Evolutionary conservation across 2,113 vertebrate species (phyloP).

Genomic region (Apeltes quadracus): DNA sequence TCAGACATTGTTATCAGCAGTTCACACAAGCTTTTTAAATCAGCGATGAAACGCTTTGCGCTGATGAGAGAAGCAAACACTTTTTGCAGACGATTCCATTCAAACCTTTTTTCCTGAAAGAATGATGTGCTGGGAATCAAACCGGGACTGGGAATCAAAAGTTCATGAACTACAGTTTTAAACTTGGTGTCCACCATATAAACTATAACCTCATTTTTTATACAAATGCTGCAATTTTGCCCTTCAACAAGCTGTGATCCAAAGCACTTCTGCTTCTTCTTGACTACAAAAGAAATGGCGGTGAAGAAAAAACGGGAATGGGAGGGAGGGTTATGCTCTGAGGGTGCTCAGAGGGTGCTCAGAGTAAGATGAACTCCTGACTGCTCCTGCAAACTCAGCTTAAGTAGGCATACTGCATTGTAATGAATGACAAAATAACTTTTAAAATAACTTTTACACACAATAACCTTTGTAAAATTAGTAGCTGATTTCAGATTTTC

Average conservation of each 20-base stretch:
- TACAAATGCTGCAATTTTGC: background rate
- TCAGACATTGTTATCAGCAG: background rate
- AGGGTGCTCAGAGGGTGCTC: background rate
- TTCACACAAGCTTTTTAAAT: background rate
- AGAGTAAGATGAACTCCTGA: conserved; percentile 5
- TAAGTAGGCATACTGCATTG: background rate
- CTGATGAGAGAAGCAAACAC: background rate
- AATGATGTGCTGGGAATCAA: background rate
- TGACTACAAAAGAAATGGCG: background rate
- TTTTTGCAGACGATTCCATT: background rate
- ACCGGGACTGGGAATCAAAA: background rate
- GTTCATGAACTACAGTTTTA: background rate
- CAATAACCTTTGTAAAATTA: background rate
- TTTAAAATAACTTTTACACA: too few relatives aligned
- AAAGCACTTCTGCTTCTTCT: conserved; percentile 6
- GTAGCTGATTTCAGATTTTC: background rate
- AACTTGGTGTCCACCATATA: background rate
- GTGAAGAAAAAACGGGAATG: background rate
- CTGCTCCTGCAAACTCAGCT: background rate
- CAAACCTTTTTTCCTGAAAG: background rate
- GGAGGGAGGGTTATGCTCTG: background rate
- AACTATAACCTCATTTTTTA: background rate
- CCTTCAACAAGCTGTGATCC: background rate
- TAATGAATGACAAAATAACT: background rate
- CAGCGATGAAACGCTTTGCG: background rate